A percentile compares a stretch with the other conserved stretches of the same genome.
Conservation (phyloP, 2,113 vertebrate species). For the Mixornis gularis region DNA sequence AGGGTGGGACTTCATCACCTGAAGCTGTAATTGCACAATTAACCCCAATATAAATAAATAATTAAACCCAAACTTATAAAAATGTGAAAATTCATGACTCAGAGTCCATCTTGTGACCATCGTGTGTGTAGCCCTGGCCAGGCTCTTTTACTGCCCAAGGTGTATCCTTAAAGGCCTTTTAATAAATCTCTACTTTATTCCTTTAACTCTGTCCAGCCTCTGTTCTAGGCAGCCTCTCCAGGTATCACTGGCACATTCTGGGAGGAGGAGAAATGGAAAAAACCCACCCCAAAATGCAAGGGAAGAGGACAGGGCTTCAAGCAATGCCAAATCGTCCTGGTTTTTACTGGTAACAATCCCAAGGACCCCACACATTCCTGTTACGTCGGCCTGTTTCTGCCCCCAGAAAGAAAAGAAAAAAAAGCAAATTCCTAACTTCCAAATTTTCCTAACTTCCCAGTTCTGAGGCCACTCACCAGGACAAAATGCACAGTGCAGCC, state of each 20-base stretch:
- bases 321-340: neutral
- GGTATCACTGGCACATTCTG: neutral
- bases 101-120: accelerated
- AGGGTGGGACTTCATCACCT: neutral
- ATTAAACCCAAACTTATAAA: neutral
- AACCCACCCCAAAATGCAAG: neutral
- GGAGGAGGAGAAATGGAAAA: neutral
- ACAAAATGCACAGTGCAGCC: constrained; percentile 87
- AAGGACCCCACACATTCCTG: neutral
- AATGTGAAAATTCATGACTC: neutral
- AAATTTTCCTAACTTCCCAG: neutral
- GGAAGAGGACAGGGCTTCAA: neutral
- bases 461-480: constrained; percentile 70
- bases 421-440: neutral
- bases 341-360: neutral
- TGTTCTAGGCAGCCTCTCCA: neutral
- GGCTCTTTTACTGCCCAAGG: neutral
- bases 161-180: neutral
- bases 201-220: neutral
- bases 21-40: neutral
- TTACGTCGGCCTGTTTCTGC: neutral
- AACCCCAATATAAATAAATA: neutral
- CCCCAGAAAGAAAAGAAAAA: neutral
- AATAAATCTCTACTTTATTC: neutral
- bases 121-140: neutral